A percentile compares a stretch with the other conserved stretches of the same genome.
phyloP scores from a whole-genome alignment of 2,888 invertebrate species.

The Rutpela maculata region DNA sequence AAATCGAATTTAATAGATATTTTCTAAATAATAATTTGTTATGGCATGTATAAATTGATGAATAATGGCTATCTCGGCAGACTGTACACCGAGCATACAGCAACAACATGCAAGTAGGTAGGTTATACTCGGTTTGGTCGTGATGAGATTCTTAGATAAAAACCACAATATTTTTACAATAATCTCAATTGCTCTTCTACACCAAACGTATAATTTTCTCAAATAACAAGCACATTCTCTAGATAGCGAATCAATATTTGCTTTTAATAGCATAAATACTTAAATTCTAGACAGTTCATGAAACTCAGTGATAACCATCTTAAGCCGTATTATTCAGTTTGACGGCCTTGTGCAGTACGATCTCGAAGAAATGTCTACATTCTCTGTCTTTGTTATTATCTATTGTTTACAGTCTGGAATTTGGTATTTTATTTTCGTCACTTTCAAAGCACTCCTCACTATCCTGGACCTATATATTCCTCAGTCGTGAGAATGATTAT shows the following conservation, averaged over 20 bases:
- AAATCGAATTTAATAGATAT: no score
- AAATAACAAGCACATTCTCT: conserved; percentile 54
- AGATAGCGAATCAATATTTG: conserved; percentile 53
- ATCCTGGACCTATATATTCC: no score
- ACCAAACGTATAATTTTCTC: conserved; percentile 58
- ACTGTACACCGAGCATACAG: conserved; percentile 4
- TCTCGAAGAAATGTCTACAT: not conserved
- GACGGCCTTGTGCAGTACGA: not conserved
- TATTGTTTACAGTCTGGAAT: not conserved
- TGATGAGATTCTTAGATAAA: conserved; percentile 49
- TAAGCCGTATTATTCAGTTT: not conserved
- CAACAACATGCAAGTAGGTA: not conserved
- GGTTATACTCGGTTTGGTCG: conserved; percentile 18
- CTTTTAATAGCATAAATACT: conserved; percentile 48
- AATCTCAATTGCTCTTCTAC: conserved; percentile 41
- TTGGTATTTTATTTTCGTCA: not conserved
- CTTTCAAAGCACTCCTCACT: not conserved
- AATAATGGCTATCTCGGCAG: not conserved
- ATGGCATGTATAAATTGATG: not conserved
- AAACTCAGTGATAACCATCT: conserved; percentile 35
- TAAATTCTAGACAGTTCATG: conserved; percentile 46
- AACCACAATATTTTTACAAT: conserved; percentile 43
- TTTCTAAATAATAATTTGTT: not conserved
- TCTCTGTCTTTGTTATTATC: not conserved
- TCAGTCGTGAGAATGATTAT: no score